Conservation (phyloP, 1,140 invertebrate genomes). For the Heliconius hewitsoni region DNA sequence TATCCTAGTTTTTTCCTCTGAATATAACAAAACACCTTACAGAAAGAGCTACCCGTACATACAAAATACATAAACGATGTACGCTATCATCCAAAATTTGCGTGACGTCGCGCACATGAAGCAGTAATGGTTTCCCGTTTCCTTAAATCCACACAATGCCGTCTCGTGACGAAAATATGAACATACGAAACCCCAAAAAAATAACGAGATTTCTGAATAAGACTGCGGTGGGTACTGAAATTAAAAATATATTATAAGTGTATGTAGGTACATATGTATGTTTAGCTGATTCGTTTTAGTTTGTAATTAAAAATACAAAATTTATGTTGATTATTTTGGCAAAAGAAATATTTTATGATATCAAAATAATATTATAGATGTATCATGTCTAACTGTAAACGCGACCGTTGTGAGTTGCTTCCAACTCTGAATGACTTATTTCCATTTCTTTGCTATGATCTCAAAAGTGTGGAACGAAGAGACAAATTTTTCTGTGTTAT, state of each 20-base stretch:
- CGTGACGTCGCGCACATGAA: conserved; percentile 60
- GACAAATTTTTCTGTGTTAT: no score
- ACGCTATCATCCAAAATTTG: conserved; percentile 53
- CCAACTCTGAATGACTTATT: no score
- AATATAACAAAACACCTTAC: neutral
- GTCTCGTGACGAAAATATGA: conserved; percentile 64
- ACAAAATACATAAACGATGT: conserved; percentile 24
- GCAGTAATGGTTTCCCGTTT: conserved; percentile 75
- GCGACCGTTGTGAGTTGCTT: neutral
- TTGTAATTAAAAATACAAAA: neutral
- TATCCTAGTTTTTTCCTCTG: neutral
- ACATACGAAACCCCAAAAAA: conserved; percentile 48
- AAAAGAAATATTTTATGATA: no score
- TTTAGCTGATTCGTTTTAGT: neutral
- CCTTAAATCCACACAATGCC: conserved; percentile 65
- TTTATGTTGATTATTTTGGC: neutral
- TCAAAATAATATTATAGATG: neutral
- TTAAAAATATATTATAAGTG: conserved; percentile 6
- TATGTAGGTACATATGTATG: neutral
- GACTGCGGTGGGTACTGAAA: conserved; percentile 27
- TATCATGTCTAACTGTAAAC: neutral
- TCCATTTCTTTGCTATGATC: no score
- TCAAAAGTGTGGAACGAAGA: no score
- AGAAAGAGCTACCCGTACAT: neutral
- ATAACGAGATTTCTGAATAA: conserved; percentile 45